phyloP scores from a whole-genome alignment of 2,888 invertebrate species.

The Drosophila putrida region DNA sequence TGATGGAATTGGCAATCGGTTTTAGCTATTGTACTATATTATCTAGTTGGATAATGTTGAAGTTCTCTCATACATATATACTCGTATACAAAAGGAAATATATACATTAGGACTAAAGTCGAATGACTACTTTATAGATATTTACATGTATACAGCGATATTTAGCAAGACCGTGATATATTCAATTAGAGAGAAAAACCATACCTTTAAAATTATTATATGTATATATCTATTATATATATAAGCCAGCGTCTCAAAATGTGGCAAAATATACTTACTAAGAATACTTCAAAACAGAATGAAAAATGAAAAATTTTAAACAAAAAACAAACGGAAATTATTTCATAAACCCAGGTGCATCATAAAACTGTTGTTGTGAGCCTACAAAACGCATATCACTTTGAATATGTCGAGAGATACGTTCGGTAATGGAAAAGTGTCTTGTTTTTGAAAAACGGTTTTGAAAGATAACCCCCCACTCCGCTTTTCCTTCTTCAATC shows the following conservation, averaged over 20 bases:
- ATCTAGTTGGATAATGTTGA: constrained; percentile 63
- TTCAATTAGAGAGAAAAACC: constrained; percentile 66
- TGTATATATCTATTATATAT: constrained; percentile 65
- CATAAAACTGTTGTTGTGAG: constrained; percentile 70
- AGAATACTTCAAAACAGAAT: constrained; percentile 35
- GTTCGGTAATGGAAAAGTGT: constrained; percentile 47
- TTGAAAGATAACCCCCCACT: constrained; percentile 17
- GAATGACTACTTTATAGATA: constrained; percentile 70
- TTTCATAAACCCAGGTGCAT: constrained; percentile 49
- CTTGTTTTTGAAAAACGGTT: constrained; percentile 49
- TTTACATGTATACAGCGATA: constrained; percentile 74
- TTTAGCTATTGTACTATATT: constrained; percentile 66
- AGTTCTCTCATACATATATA: constrained; percentile 50
- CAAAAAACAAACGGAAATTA: constrained; percentile 20
- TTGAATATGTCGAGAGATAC: constrained; percentile 57
- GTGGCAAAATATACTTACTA: constrained; percentile 71
- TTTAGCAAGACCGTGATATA: constrained; percentile 81
- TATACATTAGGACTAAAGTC: constrained; percentile 57
- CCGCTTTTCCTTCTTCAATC: neutral
- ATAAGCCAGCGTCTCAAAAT: constrained; percentile 69
- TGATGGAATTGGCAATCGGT: constrained; percentile 37
- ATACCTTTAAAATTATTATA: constrained; percentile 57
- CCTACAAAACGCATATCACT: constrained; percentile 74
- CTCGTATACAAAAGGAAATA: constrained; percentile 43
- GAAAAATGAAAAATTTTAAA: constrained; percentile 16